Conservation (phyloP, 2,888 invertebrate species). For the Drosophila suboccidentalis region DNA sequence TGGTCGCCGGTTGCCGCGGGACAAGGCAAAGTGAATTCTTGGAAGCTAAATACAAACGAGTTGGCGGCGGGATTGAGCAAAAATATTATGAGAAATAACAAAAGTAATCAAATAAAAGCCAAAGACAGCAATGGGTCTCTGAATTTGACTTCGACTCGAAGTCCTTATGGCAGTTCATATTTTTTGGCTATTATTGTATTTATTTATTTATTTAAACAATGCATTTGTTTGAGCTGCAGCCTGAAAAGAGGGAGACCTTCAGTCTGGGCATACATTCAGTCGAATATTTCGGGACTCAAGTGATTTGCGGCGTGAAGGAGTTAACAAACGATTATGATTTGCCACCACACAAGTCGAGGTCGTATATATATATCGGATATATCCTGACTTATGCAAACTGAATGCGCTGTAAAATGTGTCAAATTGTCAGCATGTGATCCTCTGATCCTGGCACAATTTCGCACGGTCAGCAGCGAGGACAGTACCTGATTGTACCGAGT, state of each 20-base stretch:
- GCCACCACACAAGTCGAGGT: slow-evolving; percentile 76
- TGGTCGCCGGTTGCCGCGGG: slow-evolving; percentile 59
- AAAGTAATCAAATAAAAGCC: slow-evolving; percentile 62
- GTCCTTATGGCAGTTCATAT: slow-evolving; percentile 26
- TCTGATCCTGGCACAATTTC: slow-evolving; percentile 54
- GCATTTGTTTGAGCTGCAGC: slow-evolving; percentile 47
- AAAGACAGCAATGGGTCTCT: slow-evolving; percentile 2
- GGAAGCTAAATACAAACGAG: slow-evolving; percentile 69
- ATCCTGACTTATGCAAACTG: slow-evolving; percentile 30
- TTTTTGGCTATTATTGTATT: slow-evolving; percentile 45
- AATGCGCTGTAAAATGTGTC: slow-evolving; percentile 58
- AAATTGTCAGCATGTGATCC: slow-evolving; percentile 69
- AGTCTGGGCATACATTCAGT: slow-evolving; percentile 6
- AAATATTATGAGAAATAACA: slow-evolving; percentile 79
- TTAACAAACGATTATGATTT: slow-evolving; percentile 73
- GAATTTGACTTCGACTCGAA: background rate
- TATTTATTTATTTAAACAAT: slow-evolving; percentile 47
- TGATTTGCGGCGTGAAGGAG: slow-evolving; percentile 66
- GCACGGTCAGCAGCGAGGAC: slow-evolving; percentile 53
- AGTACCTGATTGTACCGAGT: slow-evolving; percentile 2
- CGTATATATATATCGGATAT: slow-evolving; percentile 1
- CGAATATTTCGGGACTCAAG: slow-evolving; percentile 9
- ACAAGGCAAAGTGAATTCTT: slow-evolving; percentile 49
- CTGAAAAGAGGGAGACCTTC: slow-evolving; percentile 26
- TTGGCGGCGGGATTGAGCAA: slow-evolving; percentile 59